Conservation (phyloP, 2,888 invertebrate species). For the Cheilosia pagana region DNA sequence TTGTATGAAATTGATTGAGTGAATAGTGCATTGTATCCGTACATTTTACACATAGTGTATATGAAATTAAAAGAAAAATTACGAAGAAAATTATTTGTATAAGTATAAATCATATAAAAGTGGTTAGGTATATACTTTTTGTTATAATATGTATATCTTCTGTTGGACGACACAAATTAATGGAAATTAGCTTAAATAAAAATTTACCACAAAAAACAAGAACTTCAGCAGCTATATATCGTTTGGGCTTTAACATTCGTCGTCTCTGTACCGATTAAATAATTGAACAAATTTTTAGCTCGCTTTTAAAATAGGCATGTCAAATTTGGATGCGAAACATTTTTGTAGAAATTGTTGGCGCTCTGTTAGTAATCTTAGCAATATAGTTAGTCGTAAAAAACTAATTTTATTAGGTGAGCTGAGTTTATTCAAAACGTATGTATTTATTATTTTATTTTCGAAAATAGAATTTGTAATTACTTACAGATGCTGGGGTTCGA, state of each 20-base stretch:
- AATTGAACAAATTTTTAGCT: background rate
- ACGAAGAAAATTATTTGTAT: conserved; percentile 47
- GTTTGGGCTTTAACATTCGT: background rate
- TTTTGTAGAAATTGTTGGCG: conserved; percentile 24
- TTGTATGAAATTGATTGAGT: conserved; percentile 49
- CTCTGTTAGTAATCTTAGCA: conserved; percentile 28
- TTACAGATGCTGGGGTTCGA: conserved; percentile 77
- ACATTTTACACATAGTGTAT: conserved; percentile 48
- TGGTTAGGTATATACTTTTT: conserved; percentile 1
- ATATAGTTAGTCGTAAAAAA: conserved; percentile 17
- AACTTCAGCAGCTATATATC: background rate
- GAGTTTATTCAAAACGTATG: conserved; percentile 25
- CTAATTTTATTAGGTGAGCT: conserved; percentile 11
- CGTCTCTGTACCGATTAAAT: too few relatives aligned
- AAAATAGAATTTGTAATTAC: conserved; percentile 73
- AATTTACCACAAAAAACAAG: background rate
- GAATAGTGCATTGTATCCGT: conserved; percentile 50
- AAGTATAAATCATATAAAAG: conserved; percentile 48
- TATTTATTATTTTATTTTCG: too few relatives aligned
- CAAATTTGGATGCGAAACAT: background rate
- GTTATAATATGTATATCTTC: conserved; percentile 1
- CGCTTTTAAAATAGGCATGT: conserved; percentile 11
- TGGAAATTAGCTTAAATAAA: too few relatives aligned
- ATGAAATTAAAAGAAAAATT: conserved; percentile 57
- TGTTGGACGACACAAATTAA: background rate